A percentile compares a stretch with the other conserved stretches of the same genome.
Evolutionary conservation across 2,888 invertebrate species (phyloP).

Genomic region (Lepetodrilus schrolli): DNA sequence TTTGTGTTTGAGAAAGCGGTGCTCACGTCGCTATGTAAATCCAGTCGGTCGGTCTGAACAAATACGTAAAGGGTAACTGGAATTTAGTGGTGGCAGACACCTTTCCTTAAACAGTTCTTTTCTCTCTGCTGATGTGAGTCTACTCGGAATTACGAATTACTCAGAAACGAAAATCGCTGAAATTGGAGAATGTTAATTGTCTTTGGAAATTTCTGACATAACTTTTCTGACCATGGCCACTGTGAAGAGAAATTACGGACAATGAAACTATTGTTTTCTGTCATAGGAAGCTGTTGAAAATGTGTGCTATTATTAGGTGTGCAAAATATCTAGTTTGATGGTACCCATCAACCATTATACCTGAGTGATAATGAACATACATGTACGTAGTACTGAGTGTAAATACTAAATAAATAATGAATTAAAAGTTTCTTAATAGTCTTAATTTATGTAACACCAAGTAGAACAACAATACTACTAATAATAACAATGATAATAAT

Average conservation of each 20-base stretch:
- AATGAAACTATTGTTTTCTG: not conserved
- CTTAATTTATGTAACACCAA: too few relatives aligned
- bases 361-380: not conserved
- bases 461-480: too few relatives aligned
- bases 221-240: not conserved
- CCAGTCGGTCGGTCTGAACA: not conserved
- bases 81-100: conserved; percentile 9
- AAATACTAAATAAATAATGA: too few relatives aligned
- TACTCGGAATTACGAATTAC: not conserved
- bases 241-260: not conserved
- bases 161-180: not conserved
- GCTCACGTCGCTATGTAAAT: conserved; percentile 8
- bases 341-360: too few relatives aligned
- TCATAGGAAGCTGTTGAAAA: not conserved
- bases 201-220: not conserved
- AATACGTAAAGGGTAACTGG: not conserved
- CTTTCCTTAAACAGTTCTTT: not conserved
- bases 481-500: too few relatives aligned
- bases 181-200: conserved; percentile 11
- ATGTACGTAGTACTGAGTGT: too few relatives aligned
- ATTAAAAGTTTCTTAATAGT: too few relatives aligned
- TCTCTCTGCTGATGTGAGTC: not conserved
- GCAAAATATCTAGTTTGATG: too few relatives aligned
- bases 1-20: conserved; percentile 15
- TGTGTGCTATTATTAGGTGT: too few relatives aligned